Percentiles rank a stretch among this genome's conserved stretches.
Evolutionary conservation across 1,140 invertebrate species (phyloP).

Genomic region (Melanaphis sacchari): DNA sequence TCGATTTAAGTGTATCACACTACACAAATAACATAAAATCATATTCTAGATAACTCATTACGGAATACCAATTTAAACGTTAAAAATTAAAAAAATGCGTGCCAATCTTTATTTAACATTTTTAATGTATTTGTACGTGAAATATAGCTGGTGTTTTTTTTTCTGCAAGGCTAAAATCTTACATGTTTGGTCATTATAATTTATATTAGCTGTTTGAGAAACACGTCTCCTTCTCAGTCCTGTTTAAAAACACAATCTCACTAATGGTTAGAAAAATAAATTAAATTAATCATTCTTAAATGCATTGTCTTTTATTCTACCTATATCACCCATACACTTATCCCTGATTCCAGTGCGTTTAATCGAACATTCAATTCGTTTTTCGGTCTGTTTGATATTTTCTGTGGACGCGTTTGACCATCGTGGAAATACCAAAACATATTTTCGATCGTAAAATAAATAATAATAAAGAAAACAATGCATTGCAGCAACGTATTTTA

Average conservation of each 20-base stretch:
- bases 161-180: neutral
- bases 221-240: neutral
- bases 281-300: neutral
- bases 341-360: neutral
- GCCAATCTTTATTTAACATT: neutral
- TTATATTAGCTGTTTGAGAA: neutral
- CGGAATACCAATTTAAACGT: neutral
- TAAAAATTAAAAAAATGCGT: neutral
- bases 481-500: neutral
- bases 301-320: neutral
- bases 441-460: neutral
- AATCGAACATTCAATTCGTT: slow-evolving; percentile 3
- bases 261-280: neutral
- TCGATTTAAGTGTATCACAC: neutral
- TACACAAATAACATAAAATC: neutral
- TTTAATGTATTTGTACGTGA: neutral
- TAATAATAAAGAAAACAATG: neutral
- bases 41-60: neutral
- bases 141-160: neutral
- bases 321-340: neutral
- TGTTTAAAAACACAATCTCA: neutral
- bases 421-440: neutral
- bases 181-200: neutral
- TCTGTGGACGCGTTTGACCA: neutral
- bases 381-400: neutral